Evolutionary conservation across 2,888 invertebrate genomes (phyloP).

Genomic region (Harpagoxenus sublaevis): DNA sequence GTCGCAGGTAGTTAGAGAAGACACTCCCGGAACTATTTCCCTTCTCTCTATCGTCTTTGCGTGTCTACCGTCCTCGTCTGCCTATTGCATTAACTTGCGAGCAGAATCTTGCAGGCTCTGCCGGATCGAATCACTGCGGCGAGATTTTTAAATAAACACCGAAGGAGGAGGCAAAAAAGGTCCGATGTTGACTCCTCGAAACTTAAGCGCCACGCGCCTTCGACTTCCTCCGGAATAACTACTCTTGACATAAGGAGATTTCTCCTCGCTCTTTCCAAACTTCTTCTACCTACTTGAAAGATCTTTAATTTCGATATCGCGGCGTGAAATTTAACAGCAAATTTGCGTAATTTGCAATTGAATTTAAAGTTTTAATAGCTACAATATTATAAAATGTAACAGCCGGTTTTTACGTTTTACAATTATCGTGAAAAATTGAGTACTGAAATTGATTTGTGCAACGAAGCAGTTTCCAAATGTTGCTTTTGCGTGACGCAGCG

Average conservation of each 20-base stretch:
- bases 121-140: slow-evolving; percentile 40
- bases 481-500: slow-evolving; percentile 38
- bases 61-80: slow-evolving; percentile 60
- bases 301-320: slow-evolving; percentile 42
- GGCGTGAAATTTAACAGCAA: slow-evolving; percentile 13
- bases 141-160: slow-evolving; percentile 52
- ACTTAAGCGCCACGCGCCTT: slow-evolving; percentile 54
- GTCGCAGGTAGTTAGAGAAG: slow-evolving; percentile 77
- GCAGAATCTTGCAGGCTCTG: slow-evolving; percentile 57
- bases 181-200: slow-evolving; percentile 41
- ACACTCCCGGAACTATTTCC: slow-evolving; percentile 64
- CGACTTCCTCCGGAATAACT: slow-evolving; percentile 45
- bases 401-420: neutral
- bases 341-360: slow-evolving; percentile 10
- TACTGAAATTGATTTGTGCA: slow-evolving; percentile 33
- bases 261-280: slow-evolving; percentile 16
- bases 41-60: neutral
- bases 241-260: slow-evolving; percentile 28
- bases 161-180: neutral
- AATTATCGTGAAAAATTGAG: slow-evolving; percentile 24
- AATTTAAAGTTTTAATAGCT: neutral
- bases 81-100: slow-evolving; percentile 71
- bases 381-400: neutral
- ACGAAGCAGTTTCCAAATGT: neutral
- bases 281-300: slow-evolving; percentile 28